Evolutionary conservation across 2,797 vertebrate species (phyloP), one percentile per base, ranked within the genome.

Genomic region (Typhlichthys subterraneus): DNA sequence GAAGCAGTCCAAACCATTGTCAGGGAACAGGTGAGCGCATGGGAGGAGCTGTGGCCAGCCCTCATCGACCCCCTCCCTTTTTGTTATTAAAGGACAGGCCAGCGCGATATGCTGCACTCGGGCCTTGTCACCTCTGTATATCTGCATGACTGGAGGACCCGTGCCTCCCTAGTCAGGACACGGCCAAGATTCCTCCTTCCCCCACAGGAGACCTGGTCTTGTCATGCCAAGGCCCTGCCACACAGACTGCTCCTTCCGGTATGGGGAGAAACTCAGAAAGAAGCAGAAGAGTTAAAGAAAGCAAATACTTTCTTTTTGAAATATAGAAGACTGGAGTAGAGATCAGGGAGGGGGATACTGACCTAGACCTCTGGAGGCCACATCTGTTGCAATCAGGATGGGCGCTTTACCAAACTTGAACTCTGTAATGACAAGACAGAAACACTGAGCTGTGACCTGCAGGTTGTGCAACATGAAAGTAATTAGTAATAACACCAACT

Each of bases 201-300:
- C 91, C 95, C 96, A 93, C 89, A 96, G 95, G 95, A 95, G 94
- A 97, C 95, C 96, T 96, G 94, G 96, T 95, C 94, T 96, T 87
- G 95, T 98, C 97, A 99, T 99, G 97, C 97, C 97, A 97, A 99
- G 95, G 95, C 95, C 97, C 96, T 98, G 97, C 97, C 97, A 96
- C 91, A 96, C 93, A 96, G 95, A 96, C 96, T 93, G 95, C 96
- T 96, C 97, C 97, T 98, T 93, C 93, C 93, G 95, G 93, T 94
- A 86, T 81, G 86, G 94, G 96, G 96, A 96, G 92, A 95, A 95
- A 97, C 95, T 97, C 96, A 94, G 93, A 95, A 94, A 97, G 95
- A 97, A 91, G 94, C 94, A 94, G 83, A 93, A 90, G 91, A 94
- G 96, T 98, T 98, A 98, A 96, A 99, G 96, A 98, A 97, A 97